Percentiles rank a stretch among this genome's conserved stretches.
Conservation (phyloP, 2,113 vertebrate species). For the Dipodomys merriami region DNA sequence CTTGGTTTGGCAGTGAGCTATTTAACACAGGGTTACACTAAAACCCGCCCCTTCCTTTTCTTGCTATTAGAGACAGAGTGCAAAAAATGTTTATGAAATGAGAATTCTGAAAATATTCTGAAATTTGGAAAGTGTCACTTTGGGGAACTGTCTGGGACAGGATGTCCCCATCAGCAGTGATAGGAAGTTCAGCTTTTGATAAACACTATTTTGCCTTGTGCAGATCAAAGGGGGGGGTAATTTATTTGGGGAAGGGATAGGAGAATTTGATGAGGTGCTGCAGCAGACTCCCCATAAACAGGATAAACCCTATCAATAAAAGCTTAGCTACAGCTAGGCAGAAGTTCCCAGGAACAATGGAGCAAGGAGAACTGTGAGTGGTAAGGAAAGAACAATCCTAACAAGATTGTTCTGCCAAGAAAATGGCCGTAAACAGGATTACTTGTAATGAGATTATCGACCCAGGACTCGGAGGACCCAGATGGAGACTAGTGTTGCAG, state of each 20-base stretch:
- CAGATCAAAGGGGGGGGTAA: conserved; percentile 78
- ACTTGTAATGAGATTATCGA: conserved; percentile 84
- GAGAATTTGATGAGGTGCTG: conserved; percentile 72
- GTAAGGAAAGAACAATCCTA: conserved; percentile 66
- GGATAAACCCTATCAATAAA: conserved; percentile 72
- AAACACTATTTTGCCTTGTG: conserved; percentile 69
- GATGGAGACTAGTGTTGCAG: not conserved
- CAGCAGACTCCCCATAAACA: conserved; percentile 73
- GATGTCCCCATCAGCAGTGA: conserved; percentile 66
- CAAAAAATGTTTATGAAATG: not conserved
- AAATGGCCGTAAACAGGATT: conserved; percentile 83
- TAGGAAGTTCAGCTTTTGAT: conserved; percentile 76
- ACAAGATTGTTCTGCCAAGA: conserved; percentile 77
- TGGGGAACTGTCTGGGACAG: conserved; percentile 75
- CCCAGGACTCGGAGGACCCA: conserved; percentile 42
- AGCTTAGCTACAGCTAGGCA: conserved; percentile 41
- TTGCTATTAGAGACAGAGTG: conserved; percentile 18
- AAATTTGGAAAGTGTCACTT: conserved; percentile 74
- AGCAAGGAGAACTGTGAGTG: conserved; percentile 67
- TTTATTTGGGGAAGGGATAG: conserved; percentile 76
- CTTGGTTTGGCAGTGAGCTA: conserved; percentile 8
- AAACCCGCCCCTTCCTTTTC: conserved; percentile 3
- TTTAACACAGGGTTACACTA: not conserved
- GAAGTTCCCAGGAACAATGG: conserved; percentile 69
- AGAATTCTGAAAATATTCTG: conserved; percentile 73